Percentiles rank a stretch among this genome's conserved stretches.
phyloP scores from a whole-genome alignment of 2,113 vertebrate genomes.

The Peromyscus leucopus region DNA sequence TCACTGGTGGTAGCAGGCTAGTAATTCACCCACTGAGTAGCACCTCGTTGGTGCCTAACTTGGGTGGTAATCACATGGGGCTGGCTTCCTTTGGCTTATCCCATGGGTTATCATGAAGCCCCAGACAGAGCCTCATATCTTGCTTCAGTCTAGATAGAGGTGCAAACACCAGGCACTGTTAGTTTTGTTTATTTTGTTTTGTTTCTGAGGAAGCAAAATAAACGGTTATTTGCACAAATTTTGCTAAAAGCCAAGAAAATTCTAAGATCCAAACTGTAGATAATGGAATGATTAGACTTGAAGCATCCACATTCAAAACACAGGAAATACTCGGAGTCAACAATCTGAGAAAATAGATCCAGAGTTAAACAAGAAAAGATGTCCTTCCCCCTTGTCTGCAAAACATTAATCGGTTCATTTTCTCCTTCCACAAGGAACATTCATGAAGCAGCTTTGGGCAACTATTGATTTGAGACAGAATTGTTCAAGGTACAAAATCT shows the following conservation, averaged over 20 bases:
- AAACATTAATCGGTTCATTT: neutral
- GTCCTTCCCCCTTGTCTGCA: neutral
- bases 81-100: neutral
- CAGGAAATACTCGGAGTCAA: constrained; percentile 20
- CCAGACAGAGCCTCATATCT: neutral
- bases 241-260: constrained; percentile 31
- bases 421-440: neutral
- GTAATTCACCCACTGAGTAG: neutral
- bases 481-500: neutral
- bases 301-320: constrained; percentile 7
- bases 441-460: neutral
- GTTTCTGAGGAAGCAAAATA: neutral
- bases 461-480: neutral
- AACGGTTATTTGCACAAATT: constrained; percentile 18
- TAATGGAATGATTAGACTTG: constrained; percentile 8
- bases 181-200: neutral
- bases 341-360: constrained; percentile 48
- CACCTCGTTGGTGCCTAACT: neutral
- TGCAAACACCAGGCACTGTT: neutral
- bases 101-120: neutral
- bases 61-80: no score
- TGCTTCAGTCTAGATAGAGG: neutral
- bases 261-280: neutral
- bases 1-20: neutral
- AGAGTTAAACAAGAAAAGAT: constrained; percentile 54